Base-by-base conservation (phyloP, 2,113 vertebrate genomes). In the Vulpes vulpes region DNA sequence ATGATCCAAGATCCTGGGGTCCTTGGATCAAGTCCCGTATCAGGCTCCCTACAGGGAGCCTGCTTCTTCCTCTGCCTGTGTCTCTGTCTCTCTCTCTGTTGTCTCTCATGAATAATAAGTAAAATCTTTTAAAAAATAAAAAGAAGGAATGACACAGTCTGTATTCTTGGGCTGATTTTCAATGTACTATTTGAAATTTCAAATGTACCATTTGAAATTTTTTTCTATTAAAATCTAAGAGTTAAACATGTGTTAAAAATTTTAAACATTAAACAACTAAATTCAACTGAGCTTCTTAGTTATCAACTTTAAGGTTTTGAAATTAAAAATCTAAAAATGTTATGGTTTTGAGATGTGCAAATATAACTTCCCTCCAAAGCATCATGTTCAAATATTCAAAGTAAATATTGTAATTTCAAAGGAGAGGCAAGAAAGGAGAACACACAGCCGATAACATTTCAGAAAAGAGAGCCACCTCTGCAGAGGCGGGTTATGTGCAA, bases 321-420 rank as follows among this genome's bases (percentile, higher is more conserved):
- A 92, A 76, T 93, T 88, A 43, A 94, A 88, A 89, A 69, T 69
- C 32, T 65, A 91, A 89, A 96, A 89, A 60, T 35, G 12, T 59
- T 74, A 59, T 3, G 2, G 8, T 88, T 67, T 71, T 60, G n/a
- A 89, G 82, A 95, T 20, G 9, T 35, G 2, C 23, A 91, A 80
- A 92, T 67, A 55, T 62, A 59, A 94, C 53, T 90, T 82, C 23
- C 38, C 83, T 93, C 49, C 23, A 94, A 95, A 86, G 12, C 35
- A 27, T 11, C 25, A 27, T 35, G 83, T 60, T 95, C 79, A 87
- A 79, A 94, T 69, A 53, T 38, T 78, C 65, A 85, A 84, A 79
- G n/a, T 64, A 79, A 94, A 84, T n/a, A 92, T 16, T 92, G 55
- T 71, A 57, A 93, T 69, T 96, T 92, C 9, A 49, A 82, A 83